Conservation (phyloP, 2,113 vertebrate species). For the Sander lucioperca region DNA sequence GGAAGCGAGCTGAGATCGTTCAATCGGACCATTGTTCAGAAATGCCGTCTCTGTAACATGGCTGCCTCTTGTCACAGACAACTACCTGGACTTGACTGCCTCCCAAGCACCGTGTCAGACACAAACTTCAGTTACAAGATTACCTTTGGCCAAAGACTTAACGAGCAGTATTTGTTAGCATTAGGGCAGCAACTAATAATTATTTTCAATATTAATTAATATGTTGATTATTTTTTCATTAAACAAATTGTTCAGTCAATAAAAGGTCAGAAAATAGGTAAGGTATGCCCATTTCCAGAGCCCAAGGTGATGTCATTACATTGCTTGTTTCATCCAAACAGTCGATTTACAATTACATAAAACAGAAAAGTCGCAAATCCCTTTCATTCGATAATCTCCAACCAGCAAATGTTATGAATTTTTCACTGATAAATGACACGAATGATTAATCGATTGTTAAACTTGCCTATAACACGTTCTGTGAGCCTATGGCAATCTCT, state of each 20-base stretch:
- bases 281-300: not conserved
- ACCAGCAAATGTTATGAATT: not conserved
- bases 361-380: not conserved
- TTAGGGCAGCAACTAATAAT: not conserved
- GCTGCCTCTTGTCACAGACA: slow-evolving; percentile 68
- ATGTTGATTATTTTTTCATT: not conserved
- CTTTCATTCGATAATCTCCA: not conserved
- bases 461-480: not conserved
- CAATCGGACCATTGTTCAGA: slow-evolving; percentile 87
- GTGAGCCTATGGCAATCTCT: not conserved
- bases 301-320: not conserved
- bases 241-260: not conserved
- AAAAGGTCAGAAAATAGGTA: not conserved
- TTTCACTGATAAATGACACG: not conserved
- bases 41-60: slow-evolving; percentile 66
- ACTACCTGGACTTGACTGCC: slow-evolving; percentile 32
- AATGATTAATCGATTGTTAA: not conserved
- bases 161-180: not conserved
- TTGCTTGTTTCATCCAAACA: not conserved
- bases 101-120: not conserved
- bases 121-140: not conserved
- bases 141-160: not conserved
- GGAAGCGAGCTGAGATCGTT: slow-evolving; percentile 75
- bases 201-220: not conserved
- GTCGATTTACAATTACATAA: not conserved